Conservation (phyloP, 1,140 invertebrate genomes). For the Drosophila punjabiensis region DNA sequence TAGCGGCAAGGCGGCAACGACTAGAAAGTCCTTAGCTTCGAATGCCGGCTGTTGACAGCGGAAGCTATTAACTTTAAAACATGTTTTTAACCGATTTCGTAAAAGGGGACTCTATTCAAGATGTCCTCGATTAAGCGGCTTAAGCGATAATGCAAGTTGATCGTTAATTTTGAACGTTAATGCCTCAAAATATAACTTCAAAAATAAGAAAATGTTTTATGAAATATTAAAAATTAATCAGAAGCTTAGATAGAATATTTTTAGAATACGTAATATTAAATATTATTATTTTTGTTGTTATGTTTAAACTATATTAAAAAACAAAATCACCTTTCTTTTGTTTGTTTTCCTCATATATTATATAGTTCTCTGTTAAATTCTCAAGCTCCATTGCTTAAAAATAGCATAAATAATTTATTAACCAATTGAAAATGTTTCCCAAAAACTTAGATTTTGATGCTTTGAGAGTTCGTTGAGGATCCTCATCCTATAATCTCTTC, state of each 20-base stretch:
- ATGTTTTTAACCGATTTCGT: not conserved
- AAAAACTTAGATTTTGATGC: not conserved
- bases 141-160: not conserved
- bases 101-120: not conserved
- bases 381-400: too few relatives aligned
- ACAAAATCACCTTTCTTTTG: too few relatives aligned
- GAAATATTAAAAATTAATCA: not conserved
- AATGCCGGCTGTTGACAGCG: constrained; percentile 15
- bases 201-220: not conserved
- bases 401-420: not conserved
- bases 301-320: not conserved
- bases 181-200: not conserved
- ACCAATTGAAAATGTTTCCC: not conserved
- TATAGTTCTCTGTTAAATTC: not conserved
- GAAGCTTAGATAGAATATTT: not conserved
- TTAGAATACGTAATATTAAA: not conserved
- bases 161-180: not conserved
- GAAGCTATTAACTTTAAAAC: not conserved
- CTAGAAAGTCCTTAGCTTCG: not conserved
- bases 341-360: not conserved
- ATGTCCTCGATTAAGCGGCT: not conserved
- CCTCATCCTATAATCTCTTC: not conserved
- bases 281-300: not conserved
- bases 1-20: not conserved
- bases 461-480: not conserved